Evolutionary conservation across 1,140 invertebrate genomes (phyloP), one percentile per base, ranked within the genome.

Genomic region (Pogonognathellus flavescens): DNA sequence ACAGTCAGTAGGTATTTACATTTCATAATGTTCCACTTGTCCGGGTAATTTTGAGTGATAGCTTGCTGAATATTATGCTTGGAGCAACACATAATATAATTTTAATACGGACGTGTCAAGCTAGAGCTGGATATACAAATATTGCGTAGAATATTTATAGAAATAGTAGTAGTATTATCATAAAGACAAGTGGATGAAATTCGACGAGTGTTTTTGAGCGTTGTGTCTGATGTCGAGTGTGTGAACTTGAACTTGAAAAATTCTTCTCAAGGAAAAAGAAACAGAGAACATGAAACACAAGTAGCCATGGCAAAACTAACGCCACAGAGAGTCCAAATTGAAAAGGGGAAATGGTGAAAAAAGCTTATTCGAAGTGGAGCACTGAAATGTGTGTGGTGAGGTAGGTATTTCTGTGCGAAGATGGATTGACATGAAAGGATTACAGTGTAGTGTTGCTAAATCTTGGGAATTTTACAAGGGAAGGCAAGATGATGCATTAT

Each of bases 31-130:
- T 55, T 82, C 55, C 80, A 59, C 18, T 82, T 25, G 52, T n/a
- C 1, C 55, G 80, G 55, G 1, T 82, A 82, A 82, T 57, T 82
- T 82, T 82, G 80, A 82, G 52, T 82, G 80, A 82, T 57, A 52
- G 20, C 10, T 66, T 66, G 11, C 20, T 66, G 62, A 25, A 66
- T 25, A 66, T 66, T 11, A 25, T 66, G 25, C 7, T 20, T 66
- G 14, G 22, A 22, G 62, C 62, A 25, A 20, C 9, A 66, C 20
- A 20, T 18, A 10, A 20, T 13, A 5, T 3, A 66, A 18, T 18
- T 14, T 55, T 20, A 7, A 66, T 25, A 20, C 14, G 10, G 14
- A 22, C 11, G 62, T 25, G 62, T 31, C 25, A 25, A 66, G 62
- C 25, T 13, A 25, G 20, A 66, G 14, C 20, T 66, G 22, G 20